These are phyloP conservation scores for Darevskia mixta DNA, from an alignment of 2,797 vertebrate species.

Conservation along the genomic window DNA sequence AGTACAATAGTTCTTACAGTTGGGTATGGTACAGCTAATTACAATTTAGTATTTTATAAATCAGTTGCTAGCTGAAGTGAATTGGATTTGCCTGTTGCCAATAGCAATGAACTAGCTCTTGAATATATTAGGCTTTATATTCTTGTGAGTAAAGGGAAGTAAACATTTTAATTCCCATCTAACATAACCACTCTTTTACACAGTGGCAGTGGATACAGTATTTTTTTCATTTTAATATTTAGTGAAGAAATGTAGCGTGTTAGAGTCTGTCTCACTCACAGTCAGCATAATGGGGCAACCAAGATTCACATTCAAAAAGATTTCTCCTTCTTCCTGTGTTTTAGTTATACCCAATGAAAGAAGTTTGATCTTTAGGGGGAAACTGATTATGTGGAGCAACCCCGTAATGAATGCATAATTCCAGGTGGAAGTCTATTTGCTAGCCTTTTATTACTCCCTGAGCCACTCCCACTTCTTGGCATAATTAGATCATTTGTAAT, in stretches of 20 bases:
- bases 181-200: constrained; percentile 45
- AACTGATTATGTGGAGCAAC: neutral
- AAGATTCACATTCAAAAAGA: neutral
- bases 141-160: constrained; percentile 65
- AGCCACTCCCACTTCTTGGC: neutral
- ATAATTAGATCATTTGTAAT: neutral
- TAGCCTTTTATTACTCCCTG: neutral
- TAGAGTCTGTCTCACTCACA: neutral
- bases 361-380: neutral
- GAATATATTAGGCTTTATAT: constrained; percentile 64
- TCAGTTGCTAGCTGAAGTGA: constrained; percentile 63
- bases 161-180: constrained; percentile 66
- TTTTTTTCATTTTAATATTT: neutral
- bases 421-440: neutral
- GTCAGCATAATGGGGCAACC: neutral
- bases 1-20: constrained; percentile 54
- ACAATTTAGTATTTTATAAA: constrained; percentile 71
- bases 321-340: neutral
- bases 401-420: neutral
- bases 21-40: constrained; percentile 67
- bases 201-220: constrained; percentile 9
- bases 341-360: neutral
- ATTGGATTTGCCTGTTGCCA: constrained; percentile 65
- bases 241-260: neutral
- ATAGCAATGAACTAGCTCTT: constrained; percentile 50